Evolutionary conservation across 2,888 invertebrate genomes (phyloP).

Genomic region (Platycheirus albimanus): DNA sequence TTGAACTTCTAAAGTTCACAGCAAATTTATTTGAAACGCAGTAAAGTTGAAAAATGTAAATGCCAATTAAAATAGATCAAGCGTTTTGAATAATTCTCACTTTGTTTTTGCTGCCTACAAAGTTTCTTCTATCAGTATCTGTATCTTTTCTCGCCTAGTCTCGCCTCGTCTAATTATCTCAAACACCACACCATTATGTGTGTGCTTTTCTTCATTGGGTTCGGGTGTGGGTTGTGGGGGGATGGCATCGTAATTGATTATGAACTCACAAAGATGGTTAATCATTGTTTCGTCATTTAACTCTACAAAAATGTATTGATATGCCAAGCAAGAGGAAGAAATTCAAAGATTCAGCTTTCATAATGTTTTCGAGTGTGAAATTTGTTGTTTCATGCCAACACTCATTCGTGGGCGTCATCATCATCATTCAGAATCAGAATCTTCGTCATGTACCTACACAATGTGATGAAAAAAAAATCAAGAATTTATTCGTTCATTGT

Average conservation of each 20-base stretch:
- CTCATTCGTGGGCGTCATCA: constrained; percentile 14
- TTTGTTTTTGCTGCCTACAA: constrained; percentile 31
- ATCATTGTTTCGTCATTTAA: background rate
- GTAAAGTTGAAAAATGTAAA: constrained; percentile 51
- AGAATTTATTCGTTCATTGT: constrained; percentile 8
- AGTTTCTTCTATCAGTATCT: constrained; percentile 4
- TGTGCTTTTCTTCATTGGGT: background rate
- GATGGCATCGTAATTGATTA: background rate
- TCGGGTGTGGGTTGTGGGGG: background rate
- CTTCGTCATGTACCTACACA: background rate
- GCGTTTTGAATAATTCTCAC: constrained; percentile 63
- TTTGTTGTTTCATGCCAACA: constrained; percentile 7
- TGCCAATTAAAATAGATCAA: constrained; percentile 64
- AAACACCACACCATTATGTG: too few species aligned
- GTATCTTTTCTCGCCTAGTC: too few species aligned
- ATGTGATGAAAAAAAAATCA: constrained; percentile 11
- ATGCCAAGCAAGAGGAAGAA: too few species aligned
- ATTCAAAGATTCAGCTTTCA: too few species aligned
- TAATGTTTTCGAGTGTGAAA: too few species aligned
- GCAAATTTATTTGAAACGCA: background rate
- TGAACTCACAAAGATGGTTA: background rate
- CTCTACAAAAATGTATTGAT: too few species aligned
- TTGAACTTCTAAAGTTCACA: background rate
- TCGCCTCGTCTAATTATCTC: too few species aligned
- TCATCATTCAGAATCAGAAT: constrained; percentile 18